Base-by-base conservation (phyloP, 1,140 invertebrate genomes). In the Telenomus remus region DNA sequence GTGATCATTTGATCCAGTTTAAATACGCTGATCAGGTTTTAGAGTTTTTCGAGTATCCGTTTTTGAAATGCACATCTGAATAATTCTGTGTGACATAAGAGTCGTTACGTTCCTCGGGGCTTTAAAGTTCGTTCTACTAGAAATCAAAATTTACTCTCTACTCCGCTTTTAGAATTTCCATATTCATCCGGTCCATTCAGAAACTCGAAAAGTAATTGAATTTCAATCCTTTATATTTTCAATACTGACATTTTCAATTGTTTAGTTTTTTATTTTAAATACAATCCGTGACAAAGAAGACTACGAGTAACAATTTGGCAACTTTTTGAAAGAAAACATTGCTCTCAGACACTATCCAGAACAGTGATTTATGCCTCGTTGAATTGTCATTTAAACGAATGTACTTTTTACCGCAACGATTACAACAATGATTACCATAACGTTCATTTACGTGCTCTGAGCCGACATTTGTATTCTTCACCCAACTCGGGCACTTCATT, bases 161-260 rank as follows among this genome's bases (percentile, higher is more conserved):
- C 48, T 44, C 10, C 48, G 11, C 8, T 1, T 3, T 12, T 8
- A 15, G 42, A 46, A 42, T 39, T 11, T 54, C 48, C 51, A 64
- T n/a, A n/a, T 65, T 65, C 53, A 50, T 49, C 39, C 19, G 19
- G 2, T 1, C 37, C 44, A 55, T 56, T 65, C 61, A 50, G 61
- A 55, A 55, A 65, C 55, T 56, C 35, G 39, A 50, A 65, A 65
- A 48, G 61, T 65, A 65, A 65, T 65, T 65, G 61, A 64, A 64
- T 64, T 64, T 42, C 54, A 64, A 54, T 64, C 39, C 9, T 39
- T 9, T 27, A 27, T 48, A 11, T 46, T 13, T 51, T 63, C 49
- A 39, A 53, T 27, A 37, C 15, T 43, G 15, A 33, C 42, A 39
- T 39, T 3, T 27, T 27, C 19, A 27, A 27, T 27, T 27, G 19